Evolutionary conservation across 2,888 invertebrate species (phyloP).

Genomic region (Desoria tigrina): DNA sequence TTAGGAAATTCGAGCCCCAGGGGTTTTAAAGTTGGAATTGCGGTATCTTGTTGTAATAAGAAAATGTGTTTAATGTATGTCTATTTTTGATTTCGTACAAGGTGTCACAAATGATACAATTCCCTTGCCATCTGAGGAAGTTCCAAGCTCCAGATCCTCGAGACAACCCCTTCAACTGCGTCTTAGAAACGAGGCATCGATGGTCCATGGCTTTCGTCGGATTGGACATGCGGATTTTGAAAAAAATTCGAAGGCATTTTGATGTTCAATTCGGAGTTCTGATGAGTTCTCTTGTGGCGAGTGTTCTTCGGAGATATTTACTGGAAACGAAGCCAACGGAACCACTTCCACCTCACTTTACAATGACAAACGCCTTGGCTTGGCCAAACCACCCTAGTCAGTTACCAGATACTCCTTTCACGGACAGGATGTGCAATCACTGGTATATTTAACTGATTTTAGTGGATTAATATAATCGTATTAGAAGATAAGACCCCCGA

Average conservation of each 20-base stretch:
- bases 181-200: not conserved
- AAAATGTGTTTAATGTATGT: no score
- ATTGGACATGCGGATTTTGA: conserved; percentile 17
- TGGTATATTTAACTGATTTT: no score
- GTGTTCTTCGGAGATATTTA: conserved; percentile 21
- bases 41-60: no score
- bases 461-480: no score
- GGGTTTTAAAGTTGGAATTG: no score
- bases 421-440: conserved; percentile 32
- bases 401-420: not conserved
- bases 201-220: conserved; percentile 24
- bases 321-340: no score
- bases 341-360: no score
- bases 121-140: conserved; percentile 21
- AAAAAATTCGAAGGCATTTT: conserved; percentile 18
- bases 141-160: conserved; percentile 9
- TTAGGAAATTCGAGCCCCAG: no score
- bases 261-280: conserved; percentile 22
- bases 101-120: no score
- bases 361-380: conserved; percentile 18
- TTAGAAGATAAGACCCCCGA: no score
- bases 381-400: conserved; percentile 29
- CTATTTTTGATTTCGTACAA: no score
- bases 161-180: conserved; percentile 13
- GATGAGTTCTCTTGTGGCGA: conserved; percentile 15